Percentiles rank a stretch among this genome's conserved stretches.
Evolutionary conservation across 2,888 invertebrate genomes (phyloP).

Genomic region (Drosophila imparisetae): DNA sequence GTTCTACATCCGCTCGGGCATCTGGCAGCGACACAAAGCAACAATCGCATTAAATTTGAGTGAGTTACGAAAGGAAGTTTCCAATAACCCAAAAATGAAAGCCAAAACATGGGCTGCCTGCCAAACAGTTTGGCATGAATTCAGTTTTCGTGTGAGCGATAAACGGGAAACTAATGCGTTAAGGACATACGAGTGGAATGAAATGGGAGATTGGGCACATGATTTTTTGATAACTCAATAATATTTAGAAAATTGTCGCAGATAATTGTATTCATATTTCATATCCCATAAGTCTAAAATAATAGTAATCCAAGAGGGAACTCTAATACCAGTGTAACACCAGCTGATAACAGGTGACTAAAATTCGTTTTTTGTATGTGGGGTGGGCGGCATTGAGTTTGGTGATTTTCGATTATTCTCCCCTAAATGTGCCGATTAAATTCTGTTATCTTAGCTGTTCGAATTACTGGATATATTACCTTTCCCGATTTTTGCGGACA

Average conservation of each 20-base stretch:
- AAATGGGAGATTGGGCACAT: not conserved
- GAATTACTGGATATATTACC: not conserved
- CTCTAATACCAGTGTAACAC: not conserved
- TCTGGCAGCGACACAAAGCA: constrained; percentile 20
- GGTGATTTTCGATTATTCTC: not conserved
- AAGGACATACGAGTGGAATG: not conserved
- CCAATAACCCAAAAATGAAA: not conserved
- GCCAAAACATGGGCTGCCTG: not conserved
- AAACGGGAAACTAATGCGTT: constrained; percentile 7
- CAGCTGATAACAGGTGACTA: not conserved
- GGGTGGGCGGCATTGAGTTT: not conserved
- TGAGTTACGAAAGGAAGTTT: constrained; percentile 2
- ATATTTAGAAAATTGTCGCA: not conserved
- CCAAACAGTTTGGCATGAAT: constrained; percentile 30
- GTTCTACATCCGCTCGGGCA: constrained; percentile 31
- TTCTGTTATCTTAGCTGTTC: too few relatives aligned
- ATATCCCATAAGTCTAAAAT: not conserved
- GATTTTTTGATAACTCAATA: not conserved
- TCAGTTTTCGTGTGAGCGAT: constrained; percentile 17
- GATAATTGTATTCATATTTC: not conserved
- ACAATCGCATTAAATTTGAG: constrained; percentile 31
- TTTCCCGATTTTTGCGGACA: not conserved
- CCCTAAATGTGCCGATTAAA: too few relatives aligned
- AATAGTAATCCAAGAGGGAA: not conserved
- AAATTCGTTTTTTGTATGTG: not conserved